Base-by-base conservation (phyloP, 2,113 vertebrate genomes). In the Chaetodon auriga region DNA sequence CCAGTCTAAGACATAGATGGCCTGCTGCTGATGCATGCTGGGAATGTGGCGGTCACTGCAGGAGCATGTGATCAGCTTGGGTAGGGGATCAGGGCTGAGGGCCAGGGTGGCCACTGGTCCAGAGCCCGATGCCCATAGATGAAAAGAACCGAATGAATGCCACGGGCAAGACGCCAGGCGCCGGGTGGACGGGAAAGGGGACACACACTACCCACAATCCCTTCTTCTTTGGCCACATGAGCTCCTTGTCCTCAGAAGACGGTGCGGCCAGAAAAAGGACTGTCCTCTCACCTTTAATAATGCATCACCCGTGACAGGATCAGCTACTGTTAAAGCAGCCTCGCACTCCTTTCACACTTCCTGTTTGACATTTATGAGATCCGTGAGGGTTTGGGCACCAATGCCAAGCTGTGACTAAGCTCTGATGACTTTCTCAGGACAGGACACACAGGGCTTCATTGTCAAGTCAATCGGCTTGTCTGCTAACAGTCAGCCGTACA, bases 61-160 rank as follows among this genome's bases (percentile, higher is more conserved):
- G 49, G 13, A 77, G 66, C 70, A 76, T 74, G 66, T 76, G 78
- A 79, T 43, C 57, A 35, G 64, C 25, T 38, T 11, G 49, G 71
- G 63, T 60, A 51, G 45, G 66, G 70, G 70, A 85, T 79, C 68
- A 80, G 69, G 82, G 85, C 80, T 16, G 78, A 55, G 58, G 68
- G 69, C 80, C 77, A 82, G 36, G 58, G 54, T 78, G 69, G 49
- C 68, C 68, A 73, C 71, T 85, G 85, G 79, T 86, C 85, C 87
- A 81, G 72, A 79, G 72, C 82, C 46, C 16, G 3, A 83, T 87
- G 89, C 70, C 92, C 90, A 92, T 72, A 94, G 77, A 92, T 83
- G 86, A 94, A 77, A 84, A 84, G 75, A 87, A 82, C 49, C 36
- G n/a, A 69, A 68, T 7, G 35, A 71, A 69, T 8, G 63, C 10